These are phyloP conservation scores for Peromyscus californicus DNA, from an alignment of 2,113 vertebrate genomes.

Conservation along the genomic window DNA sequence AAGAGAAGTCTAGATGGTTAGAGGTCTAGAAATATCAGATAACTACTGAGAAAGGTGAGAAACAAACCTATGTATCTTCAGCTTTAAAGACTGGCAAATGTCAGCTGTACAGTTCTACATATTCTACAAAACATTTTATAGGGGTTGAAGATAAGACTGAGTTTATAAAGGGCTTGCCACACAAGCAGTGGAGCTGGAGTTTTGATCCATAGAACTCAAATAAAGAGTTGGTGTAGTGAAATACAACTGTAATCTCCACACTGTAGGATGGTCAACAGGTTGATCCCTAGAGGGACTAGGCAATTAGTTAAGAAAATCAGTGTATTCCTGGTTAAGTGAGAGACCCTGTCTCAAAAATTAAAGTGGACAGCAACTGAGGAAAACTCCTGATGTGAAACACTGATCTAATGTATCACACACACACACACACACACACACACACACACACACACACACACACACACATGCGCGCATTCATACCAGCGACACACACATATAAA, in stretches of 20 bases:
- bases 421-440: neutral
- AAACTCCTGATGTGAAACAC: neutral
- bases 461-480: too few species aligned
- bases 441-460: neutral
- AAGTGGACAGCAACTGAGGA: neutral
- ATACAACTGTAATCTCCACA: neutral
- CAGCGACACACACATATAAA: neutral
- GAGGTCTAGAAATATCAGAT: neutral
- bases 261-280: neutral
- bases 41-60: neutral
- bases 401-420: neutral
- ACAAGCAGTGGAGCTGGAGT: too few species aligned
- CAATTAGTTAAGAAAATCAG: neutral
- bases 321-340: neutral
- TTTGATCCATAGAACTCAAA: neutral
- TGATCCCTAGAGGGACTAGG: too few species aligned
- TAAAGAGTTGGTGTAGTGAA: too few species aligned
- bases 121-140: neutral
- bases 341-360: neutral
- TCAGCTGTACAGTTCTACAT: too few species aligned
- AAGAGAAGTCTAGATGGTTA: neutral
- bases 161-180: too few species aligned
- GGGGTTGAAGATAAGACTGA: rapidly evolving
- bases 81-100: neutral
- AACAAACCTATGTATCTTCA: neutral